Percentiles rank a stretch among this genome's conserved stretches.
Evolutionary conservation across 2,113 vertebrate genomes (phyloP).

Genomic region (Colossoma macropomum): DNA sequence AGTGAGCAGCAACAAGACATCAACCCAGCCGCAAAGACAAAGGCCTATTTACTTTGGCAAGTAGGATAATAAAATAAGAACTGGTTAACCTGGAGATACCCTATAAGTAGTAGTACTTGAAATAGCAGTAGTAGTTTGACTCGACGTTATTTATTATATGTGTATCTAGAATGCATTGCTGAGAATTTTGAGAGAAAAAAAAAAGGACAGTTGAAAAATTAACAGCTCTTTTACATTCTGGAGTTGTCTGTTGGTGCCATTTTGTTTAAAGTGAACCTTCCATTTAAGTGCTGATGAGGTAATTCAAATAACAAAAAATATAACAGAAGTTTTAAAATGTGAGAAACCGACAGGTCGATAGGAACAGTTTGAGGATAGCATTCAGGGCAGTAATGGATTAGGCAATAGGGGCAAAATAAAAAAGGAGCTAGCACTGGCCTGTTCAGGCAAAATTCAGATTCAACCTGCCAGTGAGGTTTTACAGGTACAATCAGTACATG

Average conservation of each 20-base stretch:
- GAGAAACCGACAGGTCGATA: background rate
- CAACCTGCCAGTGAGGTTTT: background rate
- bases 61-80: conserved; percentile 79
- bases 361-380: background rate
- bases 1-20: conserved; percentile 74
- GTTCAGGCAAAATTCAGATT: background rate
- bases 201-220: conserved; percentile 69
- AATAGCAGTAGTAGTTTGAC: conserved; percentile 83
- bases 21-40: conserved; percentile 79
- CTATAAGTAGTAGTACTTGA: conserved; percentile 82
- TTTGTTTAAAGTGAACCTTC: conserved; percentile 83
- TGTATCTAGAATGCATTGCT: conserved; percentile 50
- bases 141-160: conserved; percentile 46
- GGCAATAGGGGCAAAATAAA: too few species aligned
- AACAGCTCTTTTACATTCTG: conserved; percentile 89
- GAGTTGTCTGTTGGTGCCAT: conserved; percentile 83
- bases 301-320: conserved; percentile 77
- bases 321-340: conserved; percentile 59
- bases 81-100: conserved; percentile 73
- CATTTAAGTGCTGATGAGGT: conserved; percentile 94
- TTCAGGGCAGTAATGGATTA: background rate
- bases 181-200: conserved; percentile 71
- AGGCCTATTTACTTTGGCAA: conserved; percentile 93
- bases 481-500: background rate
- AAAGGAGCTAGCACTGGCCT: background rate